A percentile compares a stretch with the other conserved stretches of the same genome.
phyloP scores from a whole-genome alignment of 37 sponge, comb jelly and placozoan species.

The Ephydatia muelleri region DNA sequence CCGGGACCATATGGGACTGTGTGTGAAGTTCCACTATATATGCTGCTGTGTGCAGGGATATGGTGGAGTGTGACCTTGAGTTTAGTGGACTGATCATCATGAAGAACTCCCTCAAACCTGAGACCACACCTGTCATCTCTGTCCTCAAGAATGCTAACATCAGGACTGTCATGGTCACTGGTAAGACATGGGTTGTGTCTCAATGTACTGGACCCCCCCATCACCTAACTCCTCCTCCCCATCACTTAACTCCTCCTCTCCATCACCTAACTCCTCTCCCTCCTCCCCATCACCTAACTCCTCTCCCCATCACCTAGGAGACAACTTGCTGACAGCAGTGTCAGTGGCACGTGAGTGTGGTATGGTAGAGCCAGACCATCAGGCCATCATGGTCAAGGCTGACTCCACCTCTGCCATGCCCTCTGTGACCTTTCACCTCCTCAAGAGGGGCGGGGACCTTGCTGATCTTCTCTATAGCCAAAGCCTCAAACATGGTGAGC shows the following conservation, averaged over 20 bases:
- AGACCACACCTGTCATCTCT: constrained; percentile 75
- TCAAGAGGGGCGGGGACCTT: constrained; percentile 22
- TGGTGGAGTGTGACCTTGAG: constrained; percentile 77
- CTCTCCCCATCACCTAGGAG: constrained; percentile 47
- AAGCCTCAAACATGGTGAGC: not conserved
- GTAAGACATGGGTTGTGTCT: constrained; percentile 13
- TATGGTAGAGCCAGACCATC: constrained; percentile 54
- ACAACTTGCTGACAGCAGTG: constrained; percentile 90
- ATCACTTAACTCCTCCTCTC: not conserved
- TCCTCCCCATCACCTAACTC: not conserved
- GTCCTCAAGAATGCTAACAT: constrained; percentile 58
- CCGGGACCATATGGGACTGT: not conserved
- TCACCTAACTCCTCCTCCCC: not conserved
- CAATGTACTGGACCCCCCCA: no score
- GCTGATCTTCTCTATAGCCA: not conserved
- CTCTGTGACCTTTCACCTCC: constrained; percentile 26
- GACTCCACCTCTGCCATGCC: not conserved
- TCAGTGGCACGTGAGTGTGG: constrained; percentile 85
- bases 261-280: no score
- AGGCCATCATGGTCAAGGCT: constrained; percentile 40
- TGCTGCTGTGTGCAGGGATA: constrained; percentile 32
- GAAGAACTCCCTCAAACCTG: constrained; percentile 85
- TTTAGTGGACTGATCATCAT: constrained; percentile 90
- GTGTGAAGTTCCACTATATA: no score
- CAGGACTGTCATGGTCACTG: constrained; percentile 89